These are phyloP conservation scores for Erebia ligea DNA, from an alignment of 2,888 invertebrate genomes.

Conservation along the genomic window DNA sequence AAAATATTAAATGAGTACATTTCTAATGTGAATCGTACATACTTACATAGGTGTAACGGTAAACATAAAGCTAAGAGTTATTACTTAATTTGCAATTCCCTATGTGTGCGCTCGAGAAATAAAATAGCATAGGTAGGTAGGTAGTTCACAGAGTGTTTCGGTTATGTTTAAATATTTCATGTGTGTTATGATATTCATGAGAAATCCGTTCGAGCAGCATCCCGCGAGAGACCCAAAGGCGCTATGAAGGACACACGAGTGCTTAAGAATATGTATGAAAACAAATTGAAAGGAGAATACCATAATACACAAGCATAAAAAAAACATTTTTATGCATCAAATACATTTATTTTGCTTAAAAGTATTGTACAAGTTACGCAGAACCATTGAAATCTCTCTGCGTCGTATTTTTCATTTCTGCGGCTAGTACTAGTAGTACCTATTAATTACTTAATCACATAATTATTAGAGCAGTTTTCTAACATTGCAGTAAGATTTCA, in stretches of 20 bases:
- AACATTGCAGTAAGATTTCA: too few relatives aligned
- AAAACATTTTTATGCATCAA: too few relatives aligned
- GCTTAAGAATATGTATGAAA: conserved; percentile 20
- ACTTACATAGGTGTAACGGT: background rate
- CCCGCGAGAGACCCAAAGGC: conserved; percentile 30
- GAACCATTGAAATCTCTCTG: too few relatives aligned
- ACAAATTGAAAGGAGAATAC: conserved; percentile 16
- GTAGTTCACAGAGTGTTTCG: conserved; percentile 25
- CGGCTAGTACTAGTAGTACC: too few relatives aligned
- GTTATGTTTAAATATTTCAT: conserved; percentile 36
- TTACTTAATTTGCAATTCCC: conserved; percentile 25
- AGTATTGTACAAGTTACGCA: too few relatives aligned
- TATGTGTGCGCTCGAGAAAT: conserved; percentile 26
- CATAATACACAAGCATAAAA: background rate
- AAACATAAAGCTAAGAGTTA: conserved; percentile 12
- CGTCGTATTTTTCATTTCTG: too few relatives aligned
- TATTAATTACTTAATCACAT: too few relatives aligned
- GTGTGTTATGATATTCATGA: conserved; percentile 42
- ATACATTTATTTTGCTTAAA: too few relatives aligned
- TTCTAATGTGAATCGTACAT: background rate
- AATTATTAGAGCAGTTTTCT: too few relatives aligned
- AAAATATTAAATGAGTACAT: background rate
- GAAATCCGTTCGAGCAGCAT: conserved; percentile 38
- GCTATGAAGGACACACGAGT: conserved; percentile 27
- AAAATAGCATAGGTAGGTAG: conserved; percentile 21